Conservation (phyloP, 2,888 invertebrate species). For the Pachliopta kotzebuea region DNA sequence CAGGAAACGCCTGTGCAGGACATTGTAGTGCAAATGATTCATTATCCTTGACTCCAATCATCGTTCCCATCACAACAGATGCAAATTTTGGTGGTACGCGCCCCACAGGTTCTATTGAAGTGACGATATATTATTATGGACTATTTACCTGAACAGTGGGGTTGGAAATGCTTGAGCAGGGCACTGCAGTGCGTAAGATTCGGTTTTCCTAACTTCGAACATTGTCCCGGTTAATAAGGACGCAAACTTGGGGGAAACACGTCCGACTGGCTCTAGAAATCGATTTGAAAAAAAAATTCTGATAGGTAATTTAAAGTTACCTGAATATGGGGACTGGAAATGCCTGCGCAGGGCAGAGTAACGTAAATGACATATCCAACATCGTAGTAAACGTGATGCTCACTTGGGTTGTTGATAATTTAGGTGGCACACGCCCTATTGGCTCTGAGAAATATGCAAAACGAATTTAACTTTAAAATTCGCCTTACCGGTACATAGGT, state of each 20-base stretch:
- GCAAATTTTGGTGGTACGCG: conserved; percentile 85
- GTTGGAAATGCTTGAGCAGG: conserved; percentile 85
- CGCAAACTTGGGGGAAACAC: conserved; percentile 80
- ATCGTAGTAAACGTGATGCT: conserved; percentile 82
- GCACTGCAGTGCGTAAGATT: conserved; percentile 77
- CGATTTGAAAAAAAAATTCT: conserved; percentile 29
- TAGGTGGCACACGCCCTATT: conserved; percentile 69
- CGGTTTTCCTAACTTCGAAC: conserved; percentile 76
- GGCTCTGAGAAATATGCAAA: conserved; percentile 59
- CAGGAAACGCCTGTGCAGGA: conserved; percentile 84
- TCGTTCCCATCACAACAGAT: conserved; percentile 81
- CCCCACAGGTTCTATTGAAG: conserved; percentile 83
- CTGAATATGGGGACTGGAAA: conserved; percentile 75
- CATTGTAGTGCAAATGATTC: conserved; percentile 80
- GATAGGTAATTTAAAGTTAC: conserved; percentile 44
- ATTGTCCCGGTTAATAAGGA: conserved; percentile 73
- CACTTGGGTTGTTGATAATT: conserved; percentile 64
- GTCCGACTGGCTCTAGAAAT: conserved; percentile 49
- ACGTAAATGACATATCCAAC: conserved; percentile 69
- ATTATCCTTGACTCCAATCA: conserved; percentile 75
- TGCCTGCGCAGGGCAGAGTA: conserved; percentile 88
- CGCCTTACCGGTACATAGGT: conserved; percentile 85
- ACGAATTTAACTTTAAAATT: conserved; percentile 35
- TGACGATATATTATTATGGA: conserved; percentile 33
- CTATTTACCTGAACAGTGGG: conserved; percentile 77